phyloP scores from a whole-genome alignment of 1,140 invertebrate species.

The Microplitis mediator region DNA sequence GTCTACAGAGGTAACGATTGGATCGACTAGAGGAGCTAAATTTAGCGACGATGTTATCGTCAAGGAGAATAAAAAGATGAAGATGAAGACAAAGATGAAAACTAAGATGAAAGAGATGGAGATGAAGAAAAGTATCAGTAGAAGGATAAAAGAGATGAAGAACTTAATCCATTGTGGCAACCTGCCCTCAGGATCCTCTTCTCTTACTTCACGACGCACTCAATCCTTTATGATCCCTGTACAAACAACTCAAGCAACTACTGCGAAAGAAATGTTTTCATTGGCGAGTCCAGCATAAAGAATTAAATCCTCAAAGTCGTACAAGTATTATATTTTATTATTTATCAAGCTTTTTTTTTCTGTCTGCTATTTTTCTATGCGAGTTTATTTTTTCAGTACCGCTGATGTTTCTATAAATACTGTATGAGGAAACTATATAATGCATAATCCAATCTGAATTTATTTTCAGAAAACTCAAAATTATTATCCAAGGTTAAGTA shows the following conservation, averaged over 20 bases:
- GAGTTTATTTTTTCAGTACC: too few relatives aligned
- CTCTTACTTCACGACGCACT: background rate
- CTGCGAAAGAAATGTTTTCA: background rate
- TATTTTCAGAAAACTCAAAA: too few relatives aligned
- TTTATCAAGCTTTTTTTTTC: too few relatives aligned
- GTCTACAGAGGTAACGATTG: background rate
- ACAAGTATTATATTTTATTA: too few relatives aligned
- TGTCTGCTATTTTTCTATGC: too few relatives aligned
- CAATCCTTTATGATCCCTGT: slow-evolving; percentile 1
- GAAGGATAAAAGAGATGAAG: background rate
- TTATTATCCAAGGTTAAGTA: too few relatives aligned
- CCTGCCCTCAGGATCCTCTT: background rate
- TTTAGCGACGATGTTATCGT: background rate
- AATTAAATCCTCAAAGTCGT: background rate
- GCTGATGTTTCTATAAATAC: too few relatives aligned
- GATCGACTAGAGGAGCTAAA: background rate
- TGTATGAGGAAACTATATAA: too few relatives aligned
- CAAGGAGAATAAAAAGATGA: background rate
- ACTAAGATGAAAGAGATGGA: background rate
- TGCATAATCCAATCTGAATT: too few relatives aligned
- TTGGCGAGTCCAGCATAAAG: background rate
- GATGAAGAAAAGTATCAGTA: background rate
- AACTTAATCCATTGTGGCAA: slow-evolving; percentile 1
- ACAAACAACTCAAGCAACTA: slow-evolving; percentile 1
- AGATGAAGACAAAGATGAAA: background rate